phyloP scores from a whole-genome alignment of 92 coral and sea anemone species.

The Palythoa caribaeorum region DNA sequence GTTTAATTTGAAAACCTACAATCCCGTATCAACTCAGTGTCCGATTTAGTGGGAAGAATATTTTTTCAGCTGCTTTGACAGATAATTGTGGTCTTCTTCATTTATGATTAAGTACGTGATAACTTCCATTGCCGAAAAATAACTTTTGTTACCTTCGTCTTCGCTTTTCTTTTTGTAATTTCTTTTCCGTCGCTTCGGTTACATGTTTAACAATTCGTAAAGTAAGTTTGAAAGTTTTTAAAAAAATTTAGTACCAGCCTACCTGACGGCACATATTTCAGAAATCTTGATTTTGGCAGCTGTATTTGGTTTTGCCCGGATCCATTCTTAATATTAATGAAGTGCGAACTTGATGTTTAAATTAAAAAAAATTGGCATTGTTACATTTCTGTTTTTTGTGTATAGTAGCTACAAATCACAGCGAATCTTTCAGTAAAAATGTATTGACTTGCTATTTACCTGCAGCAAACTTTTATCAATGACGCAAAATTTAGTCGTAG shows the following conservation, averaged over 20 bases:
- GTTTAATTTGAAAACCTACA: background rate
- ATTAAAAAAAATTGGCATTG: background rate
- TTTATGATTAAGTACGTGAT: constrained; percentile 26
- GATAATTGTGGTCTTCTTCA: constrained; percentile 13
- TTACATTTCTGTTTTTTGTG: background rate
- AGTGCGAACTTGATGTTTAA: background rate
- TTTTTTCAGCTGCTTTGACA: constrained; percentile 35
- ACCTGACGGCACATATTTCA: background rate
- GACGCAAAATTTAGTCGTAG: background rate
- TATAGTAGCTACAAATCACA: background rate
- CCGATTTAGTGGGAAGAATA: constrained; percentile 10
- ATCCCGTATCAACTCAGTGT: background rate
- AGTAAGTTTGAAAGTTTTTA: background rate
- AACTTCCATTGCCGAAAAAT: constrained; percentile 2
- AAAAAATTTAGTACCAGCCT: background rate
- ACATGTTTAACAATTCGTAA: too few relatives aligned
- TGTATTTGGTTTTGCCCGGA: background rate
- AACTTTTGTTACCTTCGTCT: background rate
- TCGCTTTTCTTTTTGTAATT: background rate
- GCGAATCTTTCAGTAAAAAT: background rate
- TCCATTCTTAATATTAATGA: background rate
- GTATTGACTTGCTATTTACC: background rate
- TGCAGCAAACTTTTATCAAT: background rate
- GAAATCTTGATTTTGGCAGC: background rate
- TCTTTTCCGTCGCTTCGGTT: background rate